phyloP scores from a whole-genome alignment of 1,140 invertebrate genomes.

The Palaemon carinicauda region DNA sequence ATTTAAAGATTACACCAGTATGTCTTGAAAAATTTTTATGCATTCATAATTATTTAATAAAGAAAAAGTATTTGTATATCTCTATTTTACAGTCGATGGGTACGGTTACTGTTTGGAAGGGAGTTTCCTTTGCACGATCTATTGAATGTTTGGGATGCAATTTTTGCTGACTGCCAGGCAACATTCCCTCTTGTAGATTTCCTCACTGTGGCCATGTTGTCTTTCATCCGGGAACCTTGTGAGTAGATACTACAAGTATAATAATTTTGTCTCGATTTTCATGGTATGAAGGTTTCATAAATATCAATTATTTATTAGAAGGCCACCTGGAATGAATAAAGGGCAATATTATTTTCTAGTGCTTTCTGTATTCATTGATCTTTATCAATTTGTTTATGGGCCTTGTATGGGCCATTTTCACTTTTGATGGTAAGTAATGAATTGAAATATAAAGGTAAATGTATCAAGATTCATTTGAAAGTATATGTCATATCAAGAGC shows the following conservation, averaged over 20 bases:
- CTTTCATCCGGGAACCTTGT: constrained; percentile 76
- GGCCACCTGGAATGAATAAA: too few species aligned
- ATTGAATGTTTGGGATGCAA: constrained; percentile 80
- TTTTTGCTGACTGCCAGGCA: constrained; percentile 77
- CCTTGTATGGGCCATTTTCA: too few species aligned
- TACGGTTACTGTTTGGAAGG: constrained; percentile 80
- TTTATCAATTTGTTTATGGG: too few species aligned
- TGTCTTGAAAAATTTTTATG: background rate
- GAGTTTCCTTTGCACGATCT: constrained; percentile 81
- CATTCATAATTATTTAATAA: background rate
- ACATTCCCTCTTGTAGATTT: constrained; percentile 77
- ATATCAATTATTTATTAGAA: too few species aligned
- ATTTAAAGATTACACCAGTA: background rate
- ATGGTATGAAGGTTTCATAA: too few species aligned
- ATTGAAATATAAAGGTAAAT: background rate
- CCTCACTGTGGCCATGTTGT: constrained; percentile 79
- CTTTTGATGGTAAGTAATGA: too few species aligned
- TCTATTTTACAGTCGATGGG: constrained; percentile 74
- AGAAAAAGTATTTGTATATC: background rate
- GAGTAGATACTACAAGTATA: constrained; percentile 63
- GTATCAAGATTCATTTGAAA: background rate
- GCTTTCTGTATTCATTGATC: too few species aligned
- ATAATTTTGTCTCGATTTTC: too few species aligned
- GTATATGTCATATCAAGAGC: background rate
- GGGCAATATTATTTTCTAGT: too few species aligned